A percentile compares a stretch with the other conserved stretches of the same genome.
Evolutionary conservation across 2,888 invertebrate genomes (phyloP).

Genomic region (Megaustenia siamemsis): DNA sequence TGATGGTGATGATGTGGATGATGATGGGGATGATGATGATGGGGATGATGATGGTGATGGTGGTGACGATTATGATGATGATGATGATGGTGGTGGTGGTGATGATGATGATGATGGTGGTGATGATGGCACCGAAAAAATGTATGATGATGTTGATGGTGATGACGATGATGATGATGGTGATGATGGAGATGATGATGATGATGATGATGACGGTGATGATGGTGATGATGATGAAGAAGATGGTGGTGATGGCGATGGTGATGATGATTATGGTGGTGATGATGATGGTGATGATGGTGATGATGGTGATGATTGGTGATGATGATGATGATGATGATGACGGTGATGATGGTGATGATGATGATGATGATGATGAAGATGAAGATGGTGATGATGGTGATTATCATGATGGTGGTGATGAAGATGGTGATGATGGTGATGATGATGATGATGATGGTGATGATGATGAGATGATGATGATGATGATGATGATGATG

Average conservation of each 20-base stretch:
- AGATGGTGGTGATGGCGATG: slow-evolving; percentile 12
- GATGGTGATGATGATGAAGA: slow-evolving; percentile 19
- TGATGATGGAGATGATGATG: slow-evolving; percentile 31
- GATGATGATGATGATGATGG: slow-evolving; percentile 30
- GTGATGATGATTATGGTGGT: too few relatives aligned
- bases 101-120: too few relatives aligned
- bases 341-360: slow-evolving; percentile 25
- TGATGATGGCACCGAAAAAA: too few relatives aligned
- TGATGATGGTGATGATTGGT: too few relatives aligned
- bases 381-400: slow-evolving; percentile 11
- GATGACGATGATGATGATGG: slow-evolving; percentile 34
- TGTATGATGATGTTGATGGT: slow-evolving; percentile 21
- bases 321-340: slow-evolving; percentile 1
- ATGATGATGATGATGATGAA: slow-evolving; percentile 35
- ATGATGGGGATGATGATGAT: slow-evolving; percentile 32
- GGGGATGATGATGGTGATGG: too few relatives aligned
- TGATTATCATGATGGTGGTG: slow-evolving; percentile 27
- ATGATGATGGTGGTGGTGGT: too few relatives aligned
- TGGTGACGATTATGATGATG: too few relatives aligned
- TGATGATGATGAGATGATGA: too few relatives aligned
- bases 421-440: slow-evolving; percentile 34
- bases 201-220: slow-evolving; percentile 32
- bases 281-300: slow-evolving; percentile 2
- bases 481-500: too few relatives aligned
- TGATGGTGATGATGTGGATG: too few relatives aligned